phyloP scores from a whole-genome alignment of 23 tunicate genomes.

The Phallusia fumigata region DNA sequence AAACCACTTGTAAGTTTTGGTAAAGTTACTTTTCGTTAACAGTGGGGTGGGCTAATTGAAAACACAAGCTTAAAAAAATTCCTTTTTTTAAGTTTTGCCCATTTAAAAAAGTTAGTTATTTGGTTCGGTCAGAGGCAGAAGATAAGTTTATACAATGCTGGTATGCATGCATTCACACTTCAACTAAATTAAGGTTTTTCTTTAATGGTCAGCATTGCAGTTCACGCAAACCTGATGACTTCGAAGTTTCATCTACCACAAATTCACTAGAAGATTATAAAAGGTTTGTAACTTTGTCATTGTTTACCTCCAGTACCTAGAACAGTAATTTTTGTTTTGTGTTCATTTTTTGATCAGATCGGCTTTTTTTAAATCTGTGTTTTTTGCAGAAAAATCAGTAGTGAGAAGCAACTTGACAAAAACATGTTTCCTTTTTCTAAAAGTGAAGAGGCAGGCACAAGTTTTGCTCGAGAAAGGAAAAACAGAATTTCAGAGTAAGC shows the following conservation, averaged over 20 bases:
- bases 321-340: no score
- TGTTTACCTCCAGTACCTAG: neutral
- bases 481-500: neutral
- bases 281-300: neutral
- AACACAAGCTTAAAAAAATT: no score
- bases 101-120: neutral
- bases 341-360: no score
- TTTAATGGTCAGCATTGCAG: neutral
- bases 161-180: no score
- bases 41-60: no score
- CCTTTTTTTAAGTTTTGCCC: neutral
- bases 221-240: conserved; percentile 1
- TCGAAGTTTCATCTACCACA: neutral
- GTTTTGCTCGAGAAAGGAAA: neutral
- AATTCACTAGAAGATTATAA: neutral
- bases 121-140: neutral
- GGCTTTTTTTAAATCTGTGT: no score
- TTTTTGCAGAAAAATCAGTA: no score
- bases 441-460: neutral
- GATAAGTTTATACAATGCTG: no score
- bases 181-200: no score
- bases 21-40: no score
- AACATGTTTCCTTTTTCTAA: neutral
- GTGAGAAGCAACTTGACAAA: neutral
- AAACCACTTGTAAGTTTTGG: neutral